These are phyloP conservation scores for Pilophorus perplexus DNA, from an alignment of 2,888 invertebrate genomes.

Conservation along the genomic window DNA sequence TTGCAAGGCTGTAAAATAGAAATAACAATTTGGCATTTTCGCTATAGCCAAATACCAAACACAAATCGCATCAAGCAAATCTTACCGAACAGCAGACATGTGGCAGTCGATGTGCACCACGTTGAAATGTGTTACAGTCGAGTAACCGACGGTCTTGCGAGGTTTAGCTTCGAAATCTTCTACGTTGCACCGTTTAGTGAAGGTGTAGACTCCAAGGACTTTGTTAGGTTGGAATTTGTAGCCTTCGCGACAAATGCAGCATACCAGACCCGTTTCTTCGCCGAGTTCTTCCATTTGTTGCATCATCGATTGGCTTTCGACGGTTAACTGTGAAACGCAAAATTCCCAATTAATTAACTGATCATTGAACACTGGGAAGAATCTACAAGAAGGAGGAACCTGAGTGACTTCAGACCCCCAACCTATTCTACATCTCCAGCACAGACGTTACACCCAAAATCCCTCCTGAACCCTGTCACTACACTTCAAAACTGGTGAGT, in stretches of 20 bases:
- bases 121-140: slow-evolving; percentile 97
- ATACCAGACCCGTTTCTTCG: slow-evolving; percentile 92
- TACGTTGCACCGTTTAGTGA: slow-evolving; percentile 89
- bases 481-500: too few relatives aligned
- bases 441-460: too few relatives aligned
- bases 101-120: slow-evolving; percentile 98
- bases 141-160: slow-evolving; percentile 83
- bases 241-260: slow-evolving; percentile 97
- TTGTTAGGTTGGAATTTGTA: slow-evolving; percentile 93
- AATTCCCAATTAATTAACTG: neutral
- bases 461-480: too few relatives aligned
- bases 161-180: slow-evolving; percentile 90
- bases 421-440: too few relatives aligned
- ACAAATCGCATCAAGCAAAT: too few relatives aligned
- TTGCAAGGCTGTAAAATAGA: slow-evolving; percentile 55
- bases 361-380: neutral
- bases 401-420: too few relatives aligned
- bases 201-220: slow-evolving; percentile 94
- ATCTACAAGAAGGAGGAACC: too few relatives aligned
- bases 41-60: too few relatives aligned
- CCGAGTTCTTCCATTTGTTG: slow-evolving; percentile 93
- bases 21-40: too few relatives aligned
- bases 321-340: slow-evolving; percentile 66
- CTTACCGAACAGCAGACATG: slow-evolving; percentile 86
- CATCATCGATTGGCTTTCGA: slow-evolving; percentile 76